Conservation (phyloP, 2,113 vertebrate genomes). For the Bolborhynchus lineola region DNA sequence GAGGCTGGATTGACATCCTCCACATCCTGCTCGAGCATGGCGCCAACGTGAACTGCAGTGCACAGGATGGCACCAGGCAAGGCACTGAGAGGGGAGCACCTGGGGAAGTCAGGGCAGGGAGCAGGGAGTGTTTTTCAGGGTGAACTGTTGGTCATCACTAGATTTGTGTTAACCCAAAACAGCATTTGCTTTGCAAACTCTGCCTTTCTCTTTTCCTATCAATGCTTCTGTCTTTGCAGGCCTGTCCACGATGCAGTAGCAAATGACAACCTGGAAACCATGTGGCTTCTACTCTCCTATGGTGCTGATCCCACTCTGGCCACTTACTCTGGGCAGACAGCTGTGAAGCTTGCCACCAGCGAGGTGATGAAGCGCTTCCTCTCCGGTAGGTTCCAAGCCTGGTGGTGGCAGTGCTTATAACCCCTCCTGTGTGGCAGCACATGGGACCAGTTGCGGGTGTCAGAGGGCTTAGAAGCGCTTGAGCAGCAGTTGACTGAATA, state of each 20-base stretch:
- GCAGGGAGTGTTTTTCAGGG: fast-evolving
- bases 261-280: constrained; percentile 93
- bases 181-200: not conserved
- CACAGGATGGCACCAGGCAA: constrained; percentile 95
- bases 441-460: not conserved
- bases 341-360: constrained; percentile 92
- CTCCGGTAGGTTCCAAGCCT: constrained; percentile 74
- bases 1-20: constrained; percentile 93
- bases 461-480: not conserved
- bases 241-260: constrained; percentile 96
- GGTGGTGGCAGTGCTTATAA: not conserved
- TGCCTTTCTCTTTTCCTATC: not conserved
- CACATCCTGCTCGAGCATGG: constrained; percentile 91
- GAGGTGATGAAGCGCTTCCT: constrained; percentile 92
- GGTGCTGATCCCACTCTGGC: constrained; percentile 96
- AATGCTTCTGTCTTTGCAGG: constrained; percentile 59
- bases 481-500: not conserved
- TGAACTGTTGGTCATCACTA: fast-evolving
- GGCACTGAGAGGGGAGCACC: not conserved
- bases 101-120: not conserved
- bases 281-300: constrained; percentile 94
- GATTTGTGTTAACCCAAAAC: not conserved
- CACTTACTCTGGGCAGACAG: constrained; percentile 96
- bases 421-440: not conserved
- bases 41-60: constrained; percentile 97